A percentile compares a stretch with the other conserved stretches of the same genome.
These are phyloP conservation scores for Actinemys pallida DNA, from an alignment of 2,113 vertebrate genomes.

Conservation along the genomic window DNA sequence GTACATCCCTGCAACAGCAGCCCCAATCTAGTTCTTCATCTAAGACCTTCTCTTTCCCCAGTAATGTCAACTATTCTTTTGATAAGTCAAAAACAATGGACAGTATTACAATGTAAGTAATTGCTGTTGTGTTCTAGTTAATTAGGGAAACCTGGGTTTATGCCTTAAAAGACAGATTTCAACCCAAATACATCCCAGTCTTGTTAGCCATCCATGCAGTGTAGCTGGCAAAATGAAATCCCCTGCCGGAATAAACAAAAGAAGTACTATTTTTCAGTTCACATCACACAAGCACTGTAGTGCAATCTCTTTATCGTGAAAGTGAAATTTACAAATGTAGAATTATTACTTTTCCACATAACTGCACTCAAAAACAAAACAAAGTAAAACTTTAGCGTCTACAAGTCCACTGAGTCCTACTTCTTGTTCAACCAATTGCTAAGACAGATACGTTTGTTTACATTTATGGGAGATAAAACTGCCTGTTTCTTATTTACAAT, in stretches of 20 bases:
- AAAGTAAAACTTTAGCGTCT: no score
- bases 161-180: background rate
- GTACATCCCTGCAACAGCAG: background rate
- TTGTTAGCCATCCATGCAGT: background rate
- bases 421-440: no score
- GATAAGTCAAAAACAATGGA: background rate
- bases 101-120: background rate
- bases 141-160: background rate
- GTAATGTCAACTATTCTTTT: background rate
- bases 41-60: background rate
- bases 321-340: no score
- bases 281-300: no score
- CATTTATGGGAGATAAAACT: no score
- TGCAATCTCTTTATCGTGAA: no score
- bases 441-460: no score
- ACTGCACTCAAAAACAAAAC: no score
- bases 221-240: background rate
- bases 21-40: rapidly evolving
- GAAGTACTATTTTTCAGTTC: no score
- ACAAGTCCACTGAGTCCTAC: no score
- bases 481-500: no score
- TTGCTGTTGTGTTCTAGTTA: background rate
- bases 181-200: background rate
- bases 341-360: no score
- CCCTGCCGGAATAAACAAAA: background rate